Evolutionary conservation across 37 sponge, comb jelly and placozoan genomes (phyloP), one percentile per base, ranked within the genome.

Genomic region (Ianthella basta): DNA sequence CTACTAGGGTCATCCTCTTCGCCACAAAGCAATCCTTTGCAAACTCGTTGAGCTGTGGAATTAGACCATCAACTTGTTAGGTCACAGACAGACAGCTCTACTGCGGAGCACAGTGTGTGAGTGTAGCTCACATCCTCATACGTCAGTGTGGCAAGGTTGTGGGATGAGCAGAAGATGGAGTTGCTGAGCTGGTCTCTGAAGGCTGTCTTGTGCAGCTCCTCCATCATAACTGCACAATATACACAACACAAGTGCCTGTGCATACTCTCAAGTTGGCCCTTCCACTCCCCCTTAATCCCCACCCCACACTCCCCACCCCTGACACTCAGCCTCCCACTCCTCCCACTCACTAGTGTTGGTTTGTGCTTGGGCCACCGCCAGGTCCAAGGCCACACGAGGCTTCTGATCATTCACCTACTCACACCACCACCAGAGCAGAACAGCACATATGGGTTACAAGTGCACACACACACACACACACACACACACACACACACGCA

Each of bases 101-200:
- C 27, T 34, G 18, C 55, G 1, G 59, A 53, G n/a, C n/a, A 23
- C 73, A 83, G 25, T 15, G 3, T n/a, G n/a, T 0, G 53, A 0
- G 16, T 15, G 33, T 25, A 24, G 65, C 89, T 73, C 38, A 94
- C 91, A 70, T 94, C 82, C 5, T 66, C 41, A n/a, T 44, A n/a
- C 20, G 68, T 91, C 63, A 90, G 25, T 14, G 60, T 69, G 23
- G 64, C 37, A 0, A 85, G 15, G 64, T 93, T 93, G 78, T 82
- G 66, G 19, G 69, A 18, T 21, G 92, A 92, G 38, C 83, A 88
- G 39, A 80, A 88, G 18, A 94, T 34, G 39, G 95, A 59, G 35
- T 94, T 94, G 60, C 85, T 32, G 35, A 94, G 79, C 27, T 80
- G 85, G 80, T 81, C 84, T 63, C 95, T 91, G 56, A 81, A 91